Conservation (phyloP, 2,888 invertebrate genomes). For the Disparrhopalites patrizii region DNA sequence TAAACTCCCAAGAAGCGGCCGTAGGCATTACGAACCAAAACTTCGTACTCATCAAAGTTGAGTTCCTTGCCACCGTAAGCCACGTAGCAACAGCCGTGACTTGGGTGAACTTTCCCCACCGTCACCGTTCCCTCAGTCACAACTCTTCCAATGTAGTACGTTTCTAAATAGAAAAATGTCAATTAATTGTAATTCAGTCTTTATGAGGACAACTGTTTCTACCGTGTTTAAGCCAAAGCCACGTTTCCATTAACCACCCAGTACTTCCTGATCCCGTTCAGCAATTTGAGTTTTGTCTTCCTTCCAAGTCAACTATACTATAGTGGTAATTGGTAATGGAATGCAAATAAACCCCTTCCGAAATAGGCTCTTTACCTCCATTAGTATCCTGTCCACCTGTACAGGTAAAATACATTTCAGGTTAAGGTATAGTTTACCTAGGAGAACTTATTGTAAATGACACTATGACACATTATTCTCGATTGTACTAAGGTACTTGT, state of each 20-base stretch:
- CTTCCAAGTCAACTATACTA: no score
- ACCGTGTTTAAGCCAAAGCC: no score
- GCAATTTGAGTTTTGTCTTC: no score
- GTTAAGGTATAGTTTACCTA: no score
- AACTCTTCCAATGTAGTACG: slow-evolving; percentile 37
- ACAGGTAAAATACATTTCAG: neutral
- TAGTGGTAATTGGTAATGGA: neutral
- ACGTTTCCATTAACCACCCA: no score
- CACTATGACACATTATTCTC: no score
- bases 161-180: neutral
- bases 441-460: no score
- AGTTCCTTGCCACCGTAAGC: slow-evolving; percentile 38
- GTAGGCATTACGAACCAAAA: slow-evolving; percentile 34
- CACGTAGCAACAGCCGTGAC: slow-evolving; percentile 37
- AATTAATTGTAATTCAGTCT: no score
- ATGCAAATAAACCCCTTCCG: no score
- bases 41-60: slow-evolving; percentile 35
- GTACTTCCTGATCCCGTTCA: no score
- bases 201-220: no score
- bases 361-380: slow-evolving; percentile 28
- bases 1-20: slow-evolving; percentile 32
- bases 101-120: slow-evolving; percentile 37
- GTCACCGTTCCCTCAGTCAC: slow-evolving; percentile 35
- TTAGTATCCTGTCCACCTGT: slow-evolving; percentile 31
- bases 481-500: no score